Base-by-base conservation (phyloP, 2,797 vertebrate genomes). In the Siniperca obscura region DNA sequence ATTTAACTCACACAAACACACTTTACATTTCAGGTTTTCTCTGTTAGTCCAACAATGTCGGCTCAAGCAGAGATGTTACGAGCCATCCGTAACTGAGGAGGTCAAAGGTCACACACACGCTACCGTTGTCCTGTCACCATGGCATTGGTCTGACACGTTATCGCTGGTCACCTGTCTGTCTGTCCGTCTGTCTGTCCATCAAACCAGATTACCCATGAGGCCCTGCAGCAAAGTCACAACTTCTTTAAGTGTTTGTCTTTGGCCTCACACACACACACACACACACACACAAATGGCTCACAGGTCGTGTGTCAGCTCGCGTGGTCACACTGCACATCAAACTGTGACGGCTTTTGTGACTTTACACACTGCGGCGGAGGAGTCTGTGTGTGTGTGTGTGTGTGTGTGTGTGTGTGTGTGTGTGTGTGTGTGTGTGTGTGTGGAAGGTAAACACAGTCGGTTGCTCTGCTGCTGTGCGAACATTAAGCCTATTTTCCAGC, bases 401-500 rank as follows among this genome's bases (percentile, higher is more conserved):
- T 25, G 71, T 46, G 68, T 74, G 79, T 85, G 76, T 67, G 73
- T 59, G 69, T 64, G 60, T 69, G 76, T 80, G 76, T 66, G 81
- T 60, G 71, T 60, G 57, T 50, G 70, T 40, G 69, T 40, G 71
- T 25, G 71, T 46, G 68, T 74, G 79, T 85, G 76, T 67, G 73
- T 59, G 69, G 61, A 87, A 89, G 83, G 86, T 91, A 86, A 90
- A 91, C 83, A 85, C 74, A 88, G 70, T 86, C 65, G 8, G 81
- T 70, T 12, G 56, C 89, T 82, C 64, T 48, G 77, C 85, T 52
- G 84, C 87, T 27, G 82, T 74, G 88, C 17, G 87, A 89, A 91
- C 89, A 94, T 90, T 94, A 94, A 94, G 92, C 93, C 93, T 94
- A 93, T 94, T 94, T 94, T 93, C 93, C 91, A 91, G 93, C 89